phyloP scores from a whole-genome alignment of 2,113 vertebrate genomes.

The Corythaixoides concolor region DNA sequence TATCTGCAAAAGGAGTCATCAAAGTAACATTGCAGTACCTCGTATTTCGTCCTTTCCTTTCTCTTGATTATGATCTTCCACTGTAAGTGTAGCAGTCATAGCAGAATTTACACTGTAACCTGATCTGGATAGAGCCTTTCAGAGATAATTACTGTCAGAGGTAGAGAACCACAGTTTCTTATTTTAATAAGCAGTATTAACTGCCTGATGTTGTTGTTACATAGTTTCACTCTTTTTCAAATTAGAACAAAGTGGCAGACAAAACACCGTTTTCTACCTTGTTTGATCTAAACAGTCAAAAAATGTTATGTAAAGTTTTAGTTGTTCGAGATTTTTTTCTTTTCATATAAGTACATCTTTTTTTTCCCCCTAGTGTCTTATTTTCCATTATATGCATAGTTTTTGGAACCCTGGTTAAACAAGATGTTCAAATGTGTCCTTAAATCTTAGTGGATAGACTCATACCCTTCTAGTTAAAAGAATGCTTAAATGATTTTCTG shows the following conservation, averaged over 20 bases:
- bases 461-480: not conserved
- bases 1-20: not conserved
- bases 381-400: not conserved
- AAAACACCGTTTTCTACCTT: not conserved
- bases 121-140: not conserved
- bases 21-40: not conserved
- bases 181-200: not conserved
- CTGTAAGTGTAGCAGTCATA: not conserved
- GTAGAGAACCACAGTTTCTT: not conserved
- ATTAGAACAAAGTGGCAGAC: not conserved
- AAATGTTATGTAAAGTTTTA: not conserved
- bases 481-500: not conserved
- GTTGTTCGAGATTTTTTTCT: not conserved
- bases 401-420: not conserved
- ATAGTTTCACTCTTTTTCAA: not conserved
- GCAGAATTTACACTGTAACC: not conserved
- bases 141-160: not conserved
- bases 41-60: not conserved
- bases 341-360: not conserved
- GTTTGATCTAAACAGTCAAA: not conserved
- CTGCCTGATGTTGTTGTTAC: not conserved
- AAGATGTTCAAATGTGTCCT: not conserved
- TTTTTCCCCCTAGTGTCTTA: accelerated
- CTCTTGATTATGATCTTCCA: not conserved
- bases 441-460: not conserved